Percentiles rank a stretch among this genome's conserved stretches.
phyloP scores from a whole-genome alignment of 35 echinoderm and acorn worm species.

The Lytechinus pictus region DNA sequence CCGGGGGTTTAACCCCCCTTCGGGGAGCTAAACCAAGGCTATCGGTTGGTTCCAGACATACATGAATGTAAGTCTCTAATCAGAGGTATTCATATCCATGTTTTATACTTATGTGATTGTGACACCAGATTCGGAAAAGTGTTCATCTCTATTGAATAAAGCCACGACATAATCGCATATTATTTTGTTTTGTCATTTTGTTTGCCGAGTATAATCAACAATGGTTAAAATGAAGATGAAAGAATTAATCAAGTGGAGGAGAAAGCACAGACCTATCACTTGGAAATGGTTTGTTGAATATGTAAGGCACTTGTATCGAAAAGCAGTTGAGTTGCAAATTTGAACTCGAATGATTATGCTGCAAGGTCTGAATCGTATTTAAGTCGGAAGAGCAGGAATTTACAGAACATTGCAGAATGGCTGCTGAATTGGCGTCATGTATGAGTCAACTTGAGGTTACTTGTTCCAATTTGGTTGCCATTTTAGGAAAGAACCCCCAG shows the following conservation, averaged over 20 bases:
- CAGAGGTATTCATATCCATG: no score
- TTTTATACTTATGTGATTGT: no score
- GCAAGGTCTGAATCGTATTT: not conserved
- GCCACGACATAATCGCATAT: no score
- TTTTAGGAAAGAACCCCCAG: not conserved
- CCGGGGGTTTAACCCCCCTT: no score
- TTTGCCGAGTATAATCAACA: no score
- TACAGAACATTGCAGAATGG: not conserved
- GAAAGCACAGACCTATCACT: not conserved
- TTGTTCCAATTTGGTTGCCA: not conserved
- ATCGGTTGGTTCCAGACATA: no score
- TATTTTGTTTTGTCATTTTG: no score
- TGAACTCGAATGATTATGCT: not conserved
- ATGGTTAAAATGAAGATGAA: not conserved
- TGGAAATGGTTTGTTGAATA: not conserved
- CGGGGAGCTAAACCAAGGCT: no score
- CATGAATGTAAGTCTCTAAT: no score
- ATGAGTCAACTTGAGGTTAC: not conserved
- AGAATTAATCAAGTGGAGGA: not conserved
- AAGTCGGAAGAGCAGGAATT: not conserved
- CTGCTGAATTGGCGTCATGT: slow-evolving; percentile 8
- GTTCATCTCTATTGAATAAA: no score
- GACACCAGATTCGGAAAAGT: no score
- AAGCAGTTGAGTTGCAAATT: not conserved
- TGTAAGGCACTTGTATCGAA: not conserved